Percentiles rank a stretch among this genome's conserved stretches.
Evolutionary conservation across 2,113 vertebrate species (phyloP).

Genomic region (Gila orcuttii): DNA sequence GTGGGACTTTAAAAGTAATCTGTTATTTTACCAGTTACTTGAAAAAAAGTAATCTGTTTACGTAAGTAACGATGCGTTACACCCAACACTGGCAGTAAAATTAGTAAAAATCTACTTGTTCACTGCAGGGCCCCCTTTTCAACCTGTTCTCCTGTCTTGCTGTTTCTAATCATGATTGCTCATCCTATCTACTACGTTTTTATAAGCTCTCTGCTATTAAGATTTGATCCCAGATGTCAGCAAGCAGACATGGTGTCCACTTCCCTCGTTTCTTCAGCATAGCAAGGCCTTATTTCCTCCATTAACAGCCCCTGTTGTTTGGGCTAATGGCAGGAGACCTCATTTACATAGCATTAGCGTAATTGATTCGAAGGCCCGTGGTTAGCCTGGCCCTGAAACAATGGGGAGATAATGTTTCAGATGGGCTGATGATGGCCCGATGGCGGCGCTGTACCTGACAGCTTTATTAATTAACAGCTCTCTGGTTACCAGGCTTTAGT

Average conservation of each 20-base stretch:
- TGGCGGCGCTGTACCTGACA: slow-evolving; percentile 79
- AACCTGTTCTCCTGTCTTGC: background rate
- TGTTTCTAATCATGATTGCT: background rate
- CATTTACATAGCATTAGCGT: slow-evolving; percentile 92
- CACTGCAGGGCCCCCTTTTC: background rate
- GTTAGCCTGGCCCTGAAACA: slow-evolving; percentile 66
- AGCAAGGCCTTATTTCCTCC: slow-evolving; percentile 77
- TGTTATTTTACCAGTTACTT: too few relatives aligned
- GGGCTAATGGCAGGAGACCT: slow-evolving; percentile 81
- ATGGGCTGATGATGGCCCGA: slow-evolving; percentile 78
- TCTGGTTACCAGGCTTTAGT: slow-evolving; percentile 76
- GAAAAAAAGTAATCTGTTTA: too few relatives aligned
- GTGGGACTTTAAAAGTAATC: too few relatives aligned
- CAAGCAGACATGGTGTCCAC: slow-evolving; percentile 13
- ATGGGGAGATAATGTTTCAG: slow-evolving; percentile 79
- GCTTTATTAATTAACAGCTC: slow-evolving; percentile 85
- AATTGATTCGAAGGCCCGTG: slow-evolving; percentile 81
- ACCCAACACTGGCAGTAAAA: background rate
- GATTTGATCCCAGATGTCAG: slow-evolving; percentile 28
- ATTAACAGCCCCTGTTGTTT: slow-evolving; percentile 75
- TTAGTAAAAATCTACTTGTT: background rate
- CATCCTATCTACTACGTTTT: background rate
- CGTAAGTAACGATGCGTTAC: too few relatives aligned
- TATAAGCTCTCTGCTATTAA: background rate
- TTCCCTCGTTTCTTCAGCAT: background rate